phyloP scores from a whole-genome alignment of 2,797 vertebrate species.

The Orientallactaga sibirica region DNA sequence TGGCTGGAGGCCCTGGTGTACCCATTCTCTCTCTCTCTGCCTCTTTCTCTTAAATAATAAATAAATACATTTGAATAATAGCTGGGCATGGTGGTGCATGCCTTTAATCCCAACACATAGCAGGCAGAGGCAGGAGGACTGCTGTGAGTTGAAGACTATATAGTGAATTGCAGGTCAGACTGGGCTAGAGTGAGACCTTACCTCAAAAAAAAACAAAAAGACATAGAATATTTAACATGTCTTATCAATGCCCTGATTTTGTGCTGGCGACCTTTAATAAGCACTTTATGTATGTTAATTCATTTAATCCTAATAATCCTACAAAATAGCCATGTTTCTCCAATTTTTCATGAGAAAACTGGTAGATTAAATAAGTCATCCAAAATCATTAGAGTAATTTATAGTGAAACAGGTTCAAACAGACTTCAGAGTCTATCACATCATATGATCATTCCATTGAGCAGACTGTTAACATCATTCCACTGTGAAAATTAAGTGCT shows the following conservation, averaged over 20 bases:
- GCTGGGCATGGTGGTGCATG: no score
- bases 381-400: background rate
- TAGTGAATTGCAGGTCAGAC: no score
- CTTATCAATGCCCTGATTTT: background rate
- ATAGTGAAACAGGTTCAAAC: constrained; percentile 15
- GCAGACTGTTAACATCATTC: background rate
- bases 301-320: background rate
- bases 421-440: background rate
- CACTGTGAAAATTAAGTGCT: constrained; percentile 24
- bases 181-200: no score
- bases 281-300: constrained; percentile 21
- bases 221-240: constrained; percentile 23
- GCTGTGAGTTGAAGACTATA: no score
- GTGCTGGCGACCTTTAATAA: constrained; percentile 36
- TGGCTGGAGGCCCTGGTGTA: no score
- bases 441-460: background rate
- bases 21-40: no score
- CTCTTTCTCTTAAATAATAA: no score
- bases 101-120: no score
- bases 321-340: constrained; percentile 33
- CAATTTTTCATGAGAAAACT: constrained; percentile 29
- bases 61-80: no score
- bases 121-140: no score
- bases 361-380: background rate
- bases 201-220: background rate